Percentiles rank a stretch among this genome's conserved stretches.
Evolutionary conservation across 2,797 vertebrate species (phyloP).

Genomic region (Macrochelys suwanniensis): DNA sequence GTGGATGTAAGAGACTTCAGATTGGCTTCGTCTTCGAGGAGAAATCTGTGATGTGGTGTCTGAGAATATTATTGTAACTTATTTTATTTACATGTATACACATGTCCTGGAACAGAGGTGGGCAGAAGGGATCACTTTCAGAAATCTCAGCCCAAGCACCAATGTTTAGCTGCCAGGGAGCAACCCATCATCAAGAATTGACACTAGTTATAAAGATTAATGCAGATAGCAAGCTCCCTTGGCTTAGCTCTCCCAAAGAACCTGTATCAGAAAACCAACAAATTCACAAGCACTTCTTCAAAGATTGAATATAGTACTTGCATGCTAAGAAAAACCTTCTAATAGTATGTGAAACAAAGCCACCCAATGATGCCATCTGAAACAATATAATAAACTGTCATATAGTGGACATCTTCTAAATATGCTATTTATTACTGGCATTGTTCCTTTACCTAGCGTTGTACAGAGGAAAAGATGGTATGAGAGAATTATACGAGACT

Average conservation of each 20-base stretch:
- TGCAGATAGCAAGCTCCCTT: background rate
- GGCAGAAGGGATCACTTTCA: background rate
- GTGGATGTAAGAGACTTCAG: background rate
- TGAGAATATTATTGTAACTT: background rate
- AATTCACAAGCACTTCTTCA: background rate
- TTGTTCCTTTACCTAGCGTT: conserved; percentile 2
- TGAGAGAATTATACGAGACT: background rate
- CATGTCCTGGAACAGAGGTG: background rate
- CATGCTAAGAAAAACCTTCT: background rate
- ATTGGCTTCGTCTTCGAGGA: background rate
- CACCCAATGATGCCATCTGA: background rate
- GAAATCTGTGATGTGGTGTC: background rate
- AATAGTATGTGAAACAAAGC: background rate
- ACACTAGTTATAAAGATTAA: background rate
- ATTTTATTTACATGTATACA: background rate
- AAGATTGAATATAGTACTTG: accelerated
- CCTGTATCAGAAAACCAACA: background rate
- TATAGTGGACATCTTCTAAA: too few relatives aligned
- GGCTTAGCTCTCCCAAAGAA: background rate
- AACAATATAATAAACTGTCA: too few relatives aligned
- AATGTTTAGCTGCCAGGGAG: background rate
- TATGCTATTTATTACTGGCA: background rate
- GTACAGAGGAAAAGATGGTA: background rate
- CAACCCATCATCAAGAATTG: background rate
- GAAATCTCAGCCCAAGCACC: background rate